A percentile compares a stretch with the other conserved stretches of the same genome.
Conservation (phyloP, 2,888 invertebrate species). For the Camponotus fellah region DNA sequence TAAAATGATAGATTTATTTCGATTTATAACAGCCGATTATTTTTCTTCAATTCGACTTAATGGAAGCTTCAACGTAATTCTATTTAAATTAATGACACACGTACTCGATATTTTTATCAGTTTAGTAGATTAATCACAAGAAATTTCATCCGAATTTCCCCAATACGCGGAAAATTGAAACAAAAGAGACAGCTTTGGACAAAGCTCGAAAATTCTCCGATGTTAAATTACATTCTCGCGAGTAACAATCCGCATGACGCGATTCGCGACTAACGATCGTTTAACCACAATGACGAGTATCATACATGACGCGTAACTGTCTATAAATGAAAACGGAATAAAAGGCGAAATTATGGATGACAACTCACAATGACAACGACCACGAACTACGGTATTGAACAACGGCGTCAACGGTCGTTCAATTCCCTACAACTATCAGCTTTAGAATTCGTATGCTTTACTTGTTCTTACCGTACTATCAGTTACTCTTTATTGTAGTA, state of each 20-base stretch:
- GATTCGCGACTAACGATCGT: slow-evolving; percentile 35
- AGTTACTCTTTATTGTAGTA: slow-evolving; percentile 72
- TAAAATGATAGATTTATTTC: not conserved
- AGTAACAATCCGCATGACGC: slow-evolving; percentile 56
- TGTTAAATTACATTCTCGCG: slow-evolving; percentile 49
- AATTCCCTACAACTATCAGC: slow-evolving; percentile 84
- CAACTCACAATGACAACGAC: slow-evolving; percentile 81
- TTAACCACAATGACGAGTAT: slow-evolving; percentile 30
- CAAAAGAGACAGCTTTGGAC: not conserved
- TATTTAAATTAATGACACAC: slow-evolving; percentile 1
- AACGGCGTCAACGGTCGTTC: slow-evolving; percentile 78
- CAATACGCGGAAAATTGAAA: not conserved
- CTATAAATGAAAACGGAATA: slow-evolving; percentile 23
- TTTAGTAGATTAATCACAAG: slow-evolving; percentile 6
- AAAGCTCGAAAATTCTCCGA: slow-evolving; percentile 63
- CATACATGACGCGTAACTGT: slow-evolving; percentile 55
- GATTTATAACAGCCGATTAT: not conserved
- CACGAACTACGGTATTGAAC: slow-evolving; percentile 82
- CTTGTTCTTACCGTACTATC: slow-evolving; percentile 81
- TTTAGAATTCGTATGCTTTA: slow-evolving; percentile 86
- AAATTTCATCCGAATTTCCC: not conserved
- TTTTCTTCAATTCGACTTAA: not conserved
- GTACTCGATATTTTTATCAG: not conserved
- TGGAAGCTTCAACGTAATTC: not conserved
- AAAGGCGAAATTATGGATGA: slow-evolving; percentile 59